phyloP scores from a whole-genome alignment of 2,888 invertebrate species.

The Apantesis nais region DNA sequence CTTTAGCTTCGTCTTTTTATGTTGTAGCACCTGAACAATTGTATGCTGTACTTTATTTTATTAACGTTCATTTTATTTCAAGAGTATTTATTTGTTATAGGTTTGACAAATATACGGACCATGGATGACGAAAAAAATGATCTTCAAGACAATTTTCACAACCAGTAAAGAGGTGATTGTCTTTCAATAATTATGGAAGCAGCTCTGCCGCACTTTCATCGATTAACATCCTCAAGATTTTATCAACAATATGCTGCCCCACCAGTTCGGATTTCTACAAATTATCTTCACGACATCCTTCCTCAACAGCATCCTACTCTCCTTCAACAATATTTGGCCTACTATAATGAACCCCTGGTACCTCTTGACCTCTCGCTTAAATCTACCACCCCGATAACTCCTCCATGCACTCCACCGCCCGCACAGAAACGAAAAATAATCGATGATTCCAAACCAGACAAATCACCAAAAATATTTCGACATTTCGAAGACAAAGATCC shows the following conservation, averaged over 20 bases:
- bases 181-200: slow-evolving; percentile 71
- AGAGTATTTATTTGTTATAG: slow-evolving; percentile 58
- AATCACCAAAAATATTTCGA: slow-evolving; percentile 75
- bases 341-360: slow-evolving; percentile 86
- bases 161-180: slow-evolving; percentile 31
- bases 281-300: slow-evolving; percentile 76
- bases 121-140: slow-evolving; percentile 26
- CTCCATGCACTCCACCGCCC: slow-evolving; percentile 91
- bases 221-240: slow-evolving; percentile 72
- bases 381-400: slow-evolving; percentile 89
- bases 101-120: slow-evolving; percentile 34
- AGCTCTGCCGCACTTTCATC: slow-evolving; percentile 75
- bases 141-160: slow-evolving; percentile 38
- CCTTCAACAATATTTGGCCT: slow-evolving; percentile 84
- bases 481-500: slow-evolving; percentile 73
- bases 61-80: slow-evolving; percentile 38
- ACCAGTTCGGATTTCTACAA: slow-evolving; percentile 71
- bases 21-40: slow-evolving; percentile 45
- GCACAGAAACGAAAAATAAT: slow-evolving; percentile 79
- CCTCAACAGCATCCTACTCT: slow-evolving; percentile 79
- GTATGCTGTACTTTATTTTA: slow-evolving; percentile 47
- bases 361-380: slow-evolving; percentile 93
- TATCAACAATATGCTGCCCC: slow-evolving; percentile 79
- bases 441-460: slow-evolving; percentile 69
- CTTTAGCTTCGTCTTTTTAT: slow-evolving; percentile 45